phyloP scores from a whole-genome alignment of 2,797 vertebrate genomes.

The Xiphorhynchus erythropygius region DNA sequence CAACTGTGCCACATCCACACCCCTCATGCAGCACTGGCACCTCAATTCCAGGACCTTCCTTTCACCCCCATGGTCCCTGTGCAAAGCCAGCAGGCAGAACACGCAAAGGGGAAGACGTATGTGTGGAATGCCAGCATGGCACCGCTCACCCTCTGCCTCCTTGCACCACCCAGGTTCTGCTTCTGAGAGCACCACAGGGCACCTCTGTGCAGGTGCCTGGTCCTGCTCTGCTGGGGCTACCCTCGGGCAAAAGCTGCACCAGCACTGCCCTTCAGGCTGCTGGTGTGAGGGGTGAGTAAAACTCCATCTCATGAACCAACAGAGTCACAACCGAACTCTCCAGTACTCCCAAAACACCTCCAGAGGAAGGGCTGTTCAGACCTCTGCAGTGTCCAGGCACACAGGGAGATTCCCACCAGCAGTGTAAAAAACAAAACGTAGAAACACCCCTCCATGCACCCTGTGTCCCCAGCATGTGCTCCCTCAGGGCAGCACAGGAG shows the following conservation, averaged over 20 bases:
- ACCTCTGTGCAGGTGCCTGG: neutral
- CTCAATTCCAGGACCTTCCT: neutral
- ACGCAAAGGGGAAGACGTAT: rapidly evolving
- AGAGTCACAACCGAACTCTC: neutral
- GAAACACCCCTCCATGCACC: neutral
- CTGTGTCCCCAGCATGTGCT: rapidly evolving
- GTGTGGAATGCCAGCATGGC: rapidly evolving
- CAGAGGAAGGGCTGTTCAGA: neutral
- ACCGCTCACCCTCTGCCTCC: neutral
- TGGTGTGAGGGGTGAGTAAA: neutral
- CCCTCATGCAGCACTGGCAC: neutral
- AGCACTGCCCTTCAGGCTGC: neutral
- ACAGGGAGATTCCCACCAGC: neutral
- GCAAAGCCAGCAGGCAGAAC: neutral
- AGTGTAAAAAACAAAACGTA: neutral
- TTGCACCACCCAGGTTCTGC: neutral
- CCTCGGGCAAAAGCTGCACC: rapidly evolving
- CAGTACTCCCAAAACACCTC: neutral
- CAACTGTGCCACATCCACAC: rapidly evolving
- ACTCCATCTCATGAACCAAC: neutral
- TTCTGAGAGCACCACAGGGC: neutral
- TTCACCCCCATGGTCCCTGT: rapidly evolving
- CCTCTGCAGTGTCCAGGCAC: neutral
- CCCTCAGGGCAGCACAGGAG: neutral
- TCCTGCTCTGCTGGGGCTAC: neutral